Evolutionary conservation across 2,888 invertebrate genomes (phyloP).

Genomic region (Caenorhabditis sp.): DNA sequence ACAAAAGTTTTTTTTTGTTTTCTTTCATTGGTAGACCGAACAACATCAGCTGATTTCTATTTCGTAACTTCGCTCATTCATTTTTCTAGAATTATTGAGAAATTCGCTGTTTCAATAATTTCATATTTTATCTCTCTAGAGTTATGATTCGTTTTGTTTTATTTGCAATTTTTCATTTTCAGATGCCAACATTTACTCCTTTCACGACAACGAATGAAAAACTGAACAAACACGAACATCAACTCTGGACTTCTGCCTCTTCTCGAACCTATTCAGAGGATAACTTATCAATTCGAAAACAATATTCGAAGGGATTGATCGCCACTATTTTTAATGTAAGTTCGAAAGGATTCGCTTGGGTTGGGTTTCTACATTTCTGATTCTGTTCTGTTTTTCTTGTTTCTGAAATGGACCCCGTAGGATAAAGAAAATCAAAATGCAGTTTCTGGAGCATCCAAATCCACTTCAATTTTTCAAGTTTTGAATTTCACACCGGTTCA

Average conservation of each 20-base stretch:
- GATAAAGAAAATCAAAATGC: too few species aligned
- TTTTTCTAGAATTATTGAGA: too few species aligned
- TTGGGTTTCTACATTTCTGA: too few species aligned
- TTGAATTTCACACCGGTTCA: too few species aligned
- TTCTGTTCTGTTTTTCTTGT: too few species aligned
- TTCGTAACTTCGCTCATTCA: not conserved
- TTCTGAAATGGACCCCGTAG: too few species aligned
- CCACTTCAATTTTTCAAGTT: too few species aligned
- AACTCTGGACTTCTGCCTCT: not conserved
- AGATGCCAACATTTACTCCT: not conserved
- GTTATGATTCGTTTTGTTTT: not conserved
- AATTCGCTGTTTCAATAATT: too few species aligned
- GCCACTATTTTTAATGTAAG: not conserved
- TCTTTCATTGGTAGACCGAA: not conserved
- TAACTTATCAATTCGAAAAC: not conserved
- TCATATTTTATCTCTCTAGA: too few species aligned
- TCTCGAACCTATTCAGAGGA: not conserved
- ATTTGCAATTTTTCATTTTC: not conserved
- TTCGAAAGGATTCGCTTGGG: not conserved
- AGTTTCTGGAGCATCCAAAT: too few species aligned
- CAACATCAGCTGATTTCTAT: not conserved
- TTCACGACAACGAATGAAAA: conserved; percentile 1
- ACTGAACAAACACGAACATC: not conserved
- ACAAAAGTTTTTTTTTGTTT: too few species aligned
- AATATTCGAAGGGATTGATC: not conserved